Percentiles rank a stretch among this genome's conserved stretches.
phyloP scores from a whole-genome alignment of 2,797 vertebrate genomes.

The Huso huso region DNA sequence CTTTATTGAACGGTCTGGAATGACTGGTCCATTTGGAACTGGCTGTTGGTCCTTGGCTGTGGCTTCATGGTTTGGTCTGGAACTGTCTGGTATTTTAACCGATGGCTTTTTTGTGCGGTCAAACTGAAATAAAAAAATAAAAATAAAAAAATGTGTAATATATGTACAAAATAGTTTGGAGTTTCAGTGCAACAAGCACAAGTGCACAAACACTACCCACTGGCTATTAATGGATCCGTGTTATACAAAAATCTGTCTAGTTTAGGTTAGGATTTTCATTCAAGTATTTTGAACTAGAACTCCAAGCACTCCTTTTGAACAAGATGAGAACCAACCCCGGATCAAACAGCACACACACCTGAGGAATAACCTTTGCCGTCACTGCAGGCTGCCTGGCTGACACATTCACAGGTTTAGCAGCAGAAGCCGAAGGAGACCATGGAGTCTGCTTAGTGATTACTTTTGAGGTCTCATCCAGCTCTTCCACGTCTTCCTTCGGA shows the following conservation, averaged over 20 bases:
- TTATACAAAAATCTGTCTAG: too few species aligned
- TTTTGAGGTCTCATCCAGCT: constrained; percentile 44
- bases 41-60: constrained; percentile 42
- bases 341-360: constrained; percentile 52
- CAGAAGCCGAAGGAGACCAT: constrained; percentile 27
- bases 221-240: too few species aligned
- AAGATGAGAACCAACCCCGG: not conserved
- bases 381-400: constrained; percentile 43
- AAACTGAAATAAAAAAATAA: constrained; percentile 55
- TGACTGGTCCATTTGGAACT: constrained; percentile 53
- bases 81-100: constrained; percentile 47
- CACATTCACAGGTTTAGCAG: constrained; percentile 28
- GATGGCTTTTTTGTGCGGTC: constrained; percentile 88
- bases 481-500: constrained; percentile 13
- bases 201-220: too few species aligned
- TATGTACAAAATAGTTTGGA: not conserved
- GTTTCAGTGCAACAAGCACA: too few species aligned
- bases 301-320: too few species aligned
- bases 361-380: constrained; percentile 63
- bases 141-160: not conserved
- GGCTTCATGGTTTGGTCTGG: constrained; percentile 49
- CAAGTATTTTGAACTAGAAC: too few species aligned
- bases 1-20: constrained; percentile 81
- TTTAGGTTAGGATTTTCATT: too few species aligned
- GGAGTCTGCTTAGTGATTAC: constrained; percentile 32